Evolutionary conservation across 2,888 invertebrate species (phyloP).

Genomic region (Volucella inflata): DNA sequence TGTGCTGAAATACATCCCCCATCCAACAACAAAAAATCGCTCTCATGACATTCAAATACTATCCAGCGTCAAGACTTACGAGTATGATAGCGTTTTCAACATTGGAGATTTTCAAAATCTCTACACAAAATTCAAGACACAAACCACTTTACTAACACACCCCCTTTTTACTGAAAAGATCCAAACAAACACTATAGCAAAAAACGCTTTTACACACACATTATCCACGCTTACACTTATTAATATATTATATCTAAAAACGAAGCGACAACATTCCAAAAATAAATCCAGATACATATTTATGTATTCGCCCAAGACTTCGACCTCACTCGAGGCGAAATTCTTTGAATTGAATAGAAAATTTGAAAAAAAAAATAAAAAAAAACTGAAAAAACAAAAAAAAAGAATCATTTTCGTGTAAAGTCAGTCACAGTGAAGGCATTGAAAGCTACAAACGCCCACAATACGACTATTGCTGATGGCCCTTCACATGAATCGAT

Average conservation of each 20-base stretch:
- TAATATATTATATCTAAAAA: slow-evolving; percentile 47
- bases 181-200: slow-evolving; percentile 14
- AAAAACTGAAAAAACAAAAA: too few species aligned
- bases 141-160: slow-evolving; percentile 40
- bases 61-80: slow-evolving; percentile 12
- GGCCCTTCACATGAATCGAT: slow-evolving; percentile 41
- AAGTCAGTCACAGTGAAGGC: slow-evolving; percentile 32
- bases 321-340: slow-evolving; percentile 71
- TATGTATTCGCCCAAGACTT: slow-evolving; percentile 53
- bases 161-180: slow-evolving; percentile 1
- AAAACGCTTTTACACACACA: slow-evolving; percentile 24
- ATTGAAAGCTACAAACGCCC: slow-evolving; percentile 46
- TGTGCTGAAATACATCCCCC: not conserved
- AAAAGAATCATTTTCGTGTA: not conserved
- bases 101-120: slow-evolving; percentile 55
- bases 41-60: slow-evolving; percentile 1
- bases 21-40: slow-evolving; percentile 8
- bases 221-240: slow-evolving; percentile 19
- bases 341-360: slow-evolving; percentile 27
- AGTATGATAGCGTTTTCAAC: slow-evolving; percentile 34
- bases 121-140: slow-evolving; percentile 48
- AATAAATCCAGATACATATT: slow-evolving; percentile 51
- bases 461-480: slow-evolving; percentile 23
- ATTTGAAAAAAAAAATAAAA: too few species aligned
- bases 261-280: slow-evolving; percentile 66